phyloP scores from a whole-genome alignment of 2,888 invertebrate genomes.

The Trisateles emortualis region DNA sequence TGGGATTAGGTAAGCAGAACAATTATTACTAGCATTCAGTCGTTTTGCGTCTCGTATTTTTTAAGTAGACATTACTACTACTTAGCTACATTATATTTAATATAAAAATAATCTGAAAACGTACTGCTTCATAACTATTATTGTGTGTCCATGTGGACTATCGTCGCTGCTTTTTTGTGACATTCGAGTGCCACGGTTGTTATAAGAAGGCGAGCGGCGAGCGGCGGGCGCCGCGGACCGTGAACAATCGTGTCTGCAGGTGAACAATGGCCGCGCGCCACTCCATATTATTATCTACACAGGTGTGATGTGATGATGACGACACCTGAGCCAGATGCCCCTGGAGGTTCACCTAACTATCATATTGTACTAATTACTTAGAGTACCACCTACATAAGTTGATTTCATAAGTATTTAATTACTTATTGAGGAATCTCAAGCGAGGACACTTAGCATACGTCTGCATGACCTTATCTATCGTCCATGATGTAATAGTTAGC shows the following conservation, averaged over 20 bases:
- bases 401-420: no score
- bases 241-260: slow-evolving; percentile 59
- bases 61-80: no score
- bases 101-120: no score
- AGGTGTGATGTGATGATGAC: slow-evolving; percentile 16
- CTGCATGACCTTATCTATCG: neutral
- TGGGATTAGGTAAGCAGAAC: slow-evolving; percentile 89
- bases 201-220: slow-evolving; percentile 48
- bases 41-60: no score
- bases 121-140: no score
- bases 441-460: no score
- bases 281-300: slow-evolving; percentile 20
- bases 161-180: slow-evolving; percentile 57
- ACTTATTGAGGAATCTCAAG: no score
- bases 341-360: neutral
- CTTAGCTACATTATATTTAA: no score
- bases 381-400: neutral
- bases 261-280: slow-evolving; percentile 55
- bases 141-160: no score
- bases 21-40: no score
- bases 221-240: slow-evolving; percentile 51
- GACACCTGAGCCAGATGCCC: slow-evolving; percentile 17
- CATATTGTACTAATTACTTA: neutral
- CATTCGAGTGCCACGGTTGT: slow-evolving; percentile 17
- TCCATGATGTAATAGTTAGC: slow-evolving; percentile 7